These are phyloP conservation scores for Allobates femoralis DNA, from an alignment of 2,797 vertebrate species.

Conservation along the genomic window DNA sequence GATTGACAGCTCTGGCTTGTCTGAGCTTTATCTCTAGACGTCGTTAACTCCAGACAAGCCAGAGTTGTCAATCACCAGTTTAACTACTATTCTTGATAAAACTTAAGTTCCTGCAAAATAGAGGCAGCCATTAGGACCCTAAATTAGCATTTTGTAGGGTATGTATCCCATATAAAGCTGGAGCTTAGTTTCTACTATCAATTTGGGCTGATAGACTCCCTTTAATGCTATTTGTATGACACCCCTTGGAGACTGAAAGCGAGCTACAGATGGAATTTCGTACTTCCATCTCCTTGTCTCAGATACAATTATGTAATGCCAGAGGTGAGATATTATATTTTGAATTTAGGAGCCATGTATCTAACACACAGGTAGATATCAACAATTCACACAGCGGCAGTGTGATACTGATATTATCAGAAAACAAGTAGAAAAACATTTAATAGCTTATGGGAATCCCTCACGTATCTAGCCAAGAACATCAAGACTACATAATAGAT, in stretches of 20 bases:
- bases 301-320: constrained; percentile 8
- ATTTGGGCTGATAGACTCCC: too few species aligned
- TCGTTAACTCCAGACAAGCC: too few species aligned
- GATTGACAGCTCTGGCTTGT: too few species aligned
- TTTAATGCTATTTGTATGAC: neutral
- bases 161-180: too few species aligned
- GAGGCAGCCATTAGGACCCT: too few species aligned
- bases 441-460: neutral
- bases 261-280: neutral
- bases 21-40: too few species aligned
- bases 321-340: constrained; percentile 15
- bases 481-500: neutral
- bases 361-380: neutral
- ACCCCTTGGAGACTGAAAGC: neutral
- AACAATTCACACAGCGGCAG: neutral
- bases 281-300: neutral
- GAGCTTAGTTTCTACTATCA: too few species aligned
- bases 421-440: neutral
- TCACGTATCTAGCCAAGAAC: constrained; percentile 6
- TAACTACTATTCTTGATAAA: too few species aligned
- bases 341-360: neutral
- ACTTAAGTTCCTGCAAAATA: too few species aligned
- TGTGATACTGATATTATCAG: constrained; percentile 1
- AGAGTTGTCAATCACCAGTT: too few species aligned
- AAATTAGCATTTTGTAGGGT: too few species aligned